Conservation (phyloP, 2,113 vertebrate species). For the Phodopus roborovskii region DNA sequence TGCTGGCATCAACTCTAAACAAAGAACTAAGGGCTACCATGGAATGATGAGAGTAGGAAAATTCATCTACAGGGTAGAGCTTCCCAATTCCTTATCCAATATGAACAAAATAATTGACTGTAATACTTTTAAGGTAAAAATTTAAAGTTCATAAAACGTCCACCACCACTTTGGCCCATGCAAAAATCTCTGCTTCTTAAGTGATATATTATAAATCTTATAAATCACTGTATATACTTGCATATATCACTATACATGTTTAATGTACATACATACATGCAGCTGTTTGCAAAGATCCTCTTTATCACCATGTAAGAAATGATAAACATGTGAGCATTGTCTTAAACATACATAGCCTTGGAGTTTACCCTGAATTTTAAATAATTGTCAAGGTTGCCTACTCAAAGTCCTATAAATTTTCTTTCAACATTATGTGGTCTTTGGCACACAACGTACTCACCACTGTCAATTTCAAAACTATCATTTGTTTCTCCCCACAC, state of each 20-base stretch:
- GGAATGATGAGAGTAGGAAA: background rate
- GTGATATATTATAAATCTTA: background rate
- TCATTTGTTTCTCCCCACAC: background rate
- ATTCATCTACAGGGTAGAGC: background rate
- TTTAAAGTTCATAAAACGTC: background rate
- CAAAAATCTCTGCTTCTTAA: background rate
- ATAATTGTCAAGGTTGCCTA: background rate
- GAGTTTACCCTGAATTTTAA: background rate
- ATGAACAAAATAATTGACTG: background rate
- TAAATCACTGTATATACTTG: background rate
- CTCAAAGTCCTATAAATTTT: background rate
- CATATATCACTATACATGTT: background rate
- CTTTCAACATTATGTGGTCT: background rate
- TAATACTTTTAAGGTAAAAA: background rate
- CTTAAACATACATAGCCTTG: background rate
- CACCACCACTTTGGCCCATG: rapidly evolving
- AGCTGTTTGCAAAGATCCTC: background rate
- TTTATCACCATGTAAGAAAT: background rate
- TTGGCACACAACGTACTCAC: background rate
- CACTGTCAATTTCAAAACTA: background rate
- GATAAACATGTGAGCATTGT: background rate
- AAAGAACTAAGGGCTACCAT: background rate
- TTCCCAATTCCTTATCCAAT: background rate
- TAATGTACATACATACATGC: background rate
- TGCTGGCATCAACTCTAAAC: background rate